Evolutionary conservation across 2,797 vertebrate genomes (phyloP), one percentile per base, ranked within the genome.

Genomic region (Nannoperca obscura): DNA sequence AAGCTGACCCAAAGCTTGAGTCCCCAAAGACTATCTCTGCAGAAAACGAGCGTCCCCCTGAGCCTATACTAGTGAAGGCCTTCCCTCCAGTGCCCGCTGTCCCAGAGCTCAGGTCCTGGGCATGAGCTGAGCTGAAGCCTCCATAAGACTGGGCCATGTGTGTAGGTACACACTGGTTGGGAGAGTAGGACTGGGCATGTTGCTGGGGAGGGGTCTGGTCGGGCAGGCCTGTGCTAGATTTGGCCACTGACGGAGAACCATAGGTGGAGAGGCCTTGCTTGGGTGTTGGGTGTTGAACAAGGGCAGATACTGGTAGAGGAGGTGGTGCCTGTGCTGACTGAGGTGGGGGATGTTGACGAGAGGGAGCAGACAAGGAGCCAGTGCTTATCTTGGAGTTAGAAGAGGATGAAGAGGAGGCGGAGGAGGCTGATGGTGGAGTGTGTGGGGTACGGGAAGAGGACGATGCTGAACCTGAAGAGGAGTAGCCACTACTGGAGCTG

Each of bases 61-160:
- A 64, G 38, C 89, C 91, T 72, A 92, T 82, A 70, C 71, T 78
- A 52, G 81, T 78, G 63, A 91, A 94, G 7, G 85, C 81, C 78
- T 96, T 95, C 9, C 74, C 83, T 32, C 81, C 89, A 47, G 71
- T 61, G 4, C 79, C 87, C 46, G 76, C 95, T 42, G 86, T 38
- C 81, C 82, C 93, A 80, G 91, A 94, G 63, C 86, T 96, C 59
- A 97, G 92, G 78, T 97, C 96, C 84, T 96, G 95, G 63, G 95
- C 90, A 85, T 95, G 95, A 50, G 95, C 96, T 19, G 95, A 96
- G 81, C 90, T 95, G 78, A 97, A 98, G 50, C 95, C 95, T 40
- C 89, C 93, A 72, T 93, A 95, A n/a, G 93, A 90, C 50, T 94
- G 94, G 88, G 92, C 53, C 76, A 95, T 82, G 86, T 93, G 93